phyloP scores from a whole-genome alignment of 2,797 vertebrate genomes.

The Karalla daura region DNA sequence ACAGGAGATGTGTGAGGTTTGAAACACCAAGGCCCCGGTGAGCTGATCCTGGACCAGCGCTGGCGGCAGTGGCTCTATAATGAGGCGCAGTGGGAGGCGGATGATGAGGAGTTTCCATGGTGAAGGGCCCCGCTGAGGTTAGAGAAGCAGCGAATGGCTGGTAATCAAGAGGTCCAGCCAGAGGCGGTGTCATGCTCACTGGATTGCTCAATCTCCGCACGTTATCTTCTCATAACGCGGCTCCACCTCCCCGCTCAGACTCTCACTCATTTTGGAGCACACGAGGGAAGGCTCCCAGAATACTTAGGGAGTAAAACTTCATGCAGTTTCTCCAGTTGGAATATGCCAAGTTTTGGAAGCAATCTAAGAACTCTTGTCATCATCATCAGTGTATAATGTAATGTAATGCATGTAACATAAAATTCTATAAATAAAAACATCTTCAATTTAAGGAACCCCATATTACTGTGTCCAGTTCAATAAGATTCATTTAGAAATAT shows the following conservation, averaged over 20 bases:
- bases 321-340: too few species aligned
- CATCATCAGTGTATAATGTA: too few species aligned
- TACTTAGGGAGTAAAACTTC: too few species aligned
- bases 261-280: slow-evolving; percentile 5
- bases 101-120: slow-evolving; percentile 62
- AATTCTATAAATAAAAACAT: too few species aligned
- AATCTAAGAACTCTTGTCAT: too few species aligned
- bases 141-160: slow-evolving; percentile 46
- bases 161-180: slow-evolving; percentile 76
- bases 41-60: slow-evolving; percentile 69
- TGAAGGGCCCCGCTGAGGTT: slow-evolving; percentile 63
- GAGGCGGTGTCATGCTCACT: slow-evolving; percentile 69
- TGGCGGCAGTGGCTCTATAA: slow-evolving; percentile 51
- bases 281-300: slow-evolving; percentile 1
- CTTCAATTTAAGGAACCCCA: too few species aligned
- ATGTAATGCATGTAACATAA: too few species aligned
- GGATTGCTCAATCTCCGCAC: slow-evolving; percentile 70
- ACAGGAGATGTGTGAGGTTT: slow-evolving; percentile 38
- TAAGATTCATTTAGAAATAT: too few species aligned
- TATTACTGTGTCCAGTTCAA: too few species aligned
- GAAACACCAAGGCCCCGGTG: slow-evolving; percentile 37
- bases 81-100: slow-evolving; percentile 65
- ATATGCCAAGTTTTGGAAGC: too few species aligned
- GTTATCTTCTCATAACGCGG: slow-evolving; percentile 70
- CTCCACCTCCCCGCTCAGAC: slow-evolving; percentile 33